These are phyloP conservation scores for Sinocyclocheilus anshuiensis DNA, from an alignment of 2,113 vertebrate species.

Conservation along the genomic window DNA sequence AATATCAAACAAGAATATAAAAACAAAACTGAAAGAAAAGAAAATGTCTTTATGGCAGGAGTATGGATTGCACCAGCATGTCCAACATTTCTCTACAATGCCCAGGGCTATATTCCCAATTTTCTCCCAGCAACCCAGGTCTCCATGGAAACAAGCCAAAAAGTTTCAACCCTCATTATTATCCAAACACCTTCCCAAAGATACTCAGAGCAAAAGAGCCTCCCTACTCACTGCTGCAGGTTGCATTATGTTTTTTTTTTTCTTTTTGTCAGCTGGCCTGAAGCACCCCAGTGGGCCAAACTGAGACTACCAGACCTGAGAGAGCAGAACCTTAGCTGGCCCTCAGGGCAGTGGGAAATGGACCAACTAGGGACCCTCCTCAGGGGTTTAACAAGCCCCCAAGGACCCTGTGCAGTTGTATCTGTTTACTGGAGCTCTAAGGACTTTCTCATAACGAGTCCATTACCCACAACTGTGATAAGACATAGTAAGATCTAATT, in stretches of 20 bases:
- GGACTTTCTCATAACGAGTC: conserved; percentile 43
- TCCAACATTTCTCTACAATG: conserved; percentile 36
- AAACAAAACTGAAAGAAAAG: conserved; percentile 24
- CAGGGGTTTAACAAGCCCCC: conserved; percentile 43
- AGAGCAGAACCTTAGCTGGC: conserved; percentile 39
- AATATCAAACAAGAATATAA: not conserved
- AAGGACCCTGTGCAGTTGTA: not conserved
- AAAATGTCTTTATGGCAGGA: not conserved
- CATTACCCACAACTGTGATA: conserved; percentile 22
- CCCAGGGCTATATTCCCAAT: conserved; percentile 40
- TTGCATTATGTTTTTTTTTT: conserved; percentile 35
- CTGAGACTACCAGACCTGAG: conserved; percentile 29
- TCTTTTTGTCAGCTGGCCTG: conserved; percentile 43
- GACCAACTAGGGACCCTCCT: conserved; percentile 33
- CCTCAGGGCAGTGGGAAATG: conserved; percentile 51
- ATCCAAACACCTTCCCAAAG: conserved; percentile 43
- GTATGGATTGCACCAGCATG: conserved; percentile 42
- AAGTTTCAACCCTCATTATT: conserved; percentile 39
- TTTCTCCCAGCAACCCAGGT: conserved; percentile 35
- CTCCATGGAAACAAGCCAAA: conserved; percentile 45
- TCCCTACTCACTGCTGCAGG: conserved; percentile 27
- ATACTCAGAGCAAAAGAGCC: conserved; percentile 37
- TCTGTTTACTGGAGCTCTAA: conserved; percentile 5
- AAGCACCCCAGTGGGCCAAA: conserved; percentile 33
- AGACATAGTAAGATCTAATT: not conserved